A percentile compares a stretch with the other conserved stretches of the same genome.
Evolutionary conservation across 2,888 invertebrate species (phyloP).

Genomic region (Apotomis betuletana): DNA sequence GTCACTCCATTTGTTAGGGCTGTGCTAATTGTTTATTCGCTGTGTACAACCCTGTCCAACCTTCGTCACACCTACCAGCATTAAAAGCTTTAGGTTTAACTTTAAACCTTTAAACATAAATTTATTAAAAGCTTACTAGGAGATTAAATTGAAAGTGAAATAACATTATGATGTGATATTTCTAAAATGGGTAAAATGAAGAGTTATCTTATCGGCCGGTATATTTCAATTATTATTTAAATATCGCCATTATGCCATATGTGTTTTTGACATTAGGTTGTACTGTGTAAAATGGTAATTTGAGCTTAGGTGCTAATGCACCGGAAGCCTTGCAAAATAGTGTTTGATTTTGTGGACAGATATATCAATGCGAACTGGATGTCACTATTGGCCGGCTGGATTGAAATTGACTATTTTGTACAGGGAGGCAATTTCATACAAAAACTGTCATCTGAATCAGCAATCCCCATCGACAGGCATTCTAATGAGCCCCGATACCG

Average conservation of each 20-base stretch:
- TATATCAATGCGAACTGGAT: too few species aligned
- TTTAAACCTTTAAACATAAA: slow-evolving; percentile 4
- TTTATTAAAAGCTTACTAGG: background rate
- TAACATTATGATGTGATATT: background rate
- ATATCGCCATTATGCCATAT: too few species aligned
- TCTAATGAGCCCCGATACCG: slow-evolving; percentile 56
- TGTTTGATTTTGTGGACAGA: too few species aligned
- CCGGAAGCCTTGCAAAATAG: too few species aligned
- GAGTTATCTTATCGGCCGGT: background rate
- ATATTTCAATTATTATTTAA: too few species aligned
- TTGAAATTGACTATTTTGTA: background rate
- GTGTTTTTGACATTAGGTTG: too few species aligned
- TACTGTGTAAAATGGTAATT: too few species aligned
- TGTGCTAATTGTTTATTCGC: slow-evolving; percentile 34
- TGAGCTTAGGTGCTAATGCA: too few species aligned
- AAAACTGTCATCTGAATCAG: slow-evolving; percentile 7
- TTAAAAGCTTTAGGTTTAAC: slow-evolving; percentile 28
- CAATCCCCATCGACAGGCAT: slow-evolving; percentile 35
- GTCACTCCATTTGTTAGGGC: slow-evolving; percentile 41
- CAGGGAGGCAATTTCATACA: background rate
- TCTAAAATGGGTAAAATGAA: background rate
- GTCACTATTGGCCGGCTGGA: too few species aligned
- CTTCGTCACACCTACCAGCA: slow-evolving; percentile 25
- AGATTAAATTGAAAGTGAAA: background rate
- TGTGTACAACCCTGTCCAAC: slow-evolving; percentile 34